These are phyloP conservation scores for Eumacrocentrus americanus DNA, from an alignment of 2,888 invertebrate species.

Conservation along the genomic window DNA sequence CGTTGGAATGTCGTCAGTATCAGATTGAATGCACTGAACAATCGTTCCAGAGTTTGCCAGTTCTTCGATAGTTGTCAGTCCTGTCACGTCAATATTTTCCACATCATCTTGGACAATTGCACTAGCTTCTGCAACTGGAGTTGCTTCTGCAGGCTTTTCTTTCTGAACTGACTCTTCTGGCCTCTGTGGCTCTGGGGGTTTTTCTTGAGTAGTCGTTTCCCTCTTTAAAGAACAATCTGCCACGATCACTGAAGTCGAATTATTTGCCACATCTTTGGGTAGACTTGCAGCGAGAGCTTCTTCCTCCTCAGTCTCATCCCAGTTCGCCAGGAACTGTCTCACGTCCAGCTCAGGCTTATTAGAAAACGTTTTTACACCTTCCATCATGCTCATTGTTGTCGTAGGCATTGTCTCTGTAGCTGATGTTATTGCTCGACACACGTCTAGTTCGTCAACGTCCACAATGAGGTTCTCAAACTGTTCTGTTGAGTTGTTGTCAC, in stretches of 20 bases:
- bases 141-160: neutral
- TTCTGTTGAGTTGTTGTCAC: conserved; percentile 21
- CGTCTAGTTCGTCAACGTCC: conserved; percentile 27
- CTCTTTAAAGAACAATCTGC: neutral
- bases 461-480: conserved; percentile 30
- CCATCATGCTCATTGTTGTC: conserved; percentile 17
- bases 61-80: conserved; percentile 23
- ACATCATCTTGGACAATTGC: conserved; percentile 9
- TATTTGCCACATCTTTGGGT: conserved; percentile 32
- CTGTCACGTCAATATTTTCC: conserved; percentile 13
- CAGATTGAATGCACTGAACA: conserved; percentile 48
- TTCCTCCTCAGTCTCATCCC: conserved; percentile 60
- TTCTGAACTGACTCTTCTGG: neutral
- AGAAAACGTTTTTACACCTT: conserved; percentile 44
- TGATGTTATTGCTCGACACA: conserved; percentile 31
- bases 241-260: conserved; percentile 10
- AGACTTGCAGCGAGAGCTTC: conserved; percentile 45
- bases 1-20: conserved; percentile 52
- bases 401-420: conserved; percentile 6
- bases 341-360: conserved; percentile 58
- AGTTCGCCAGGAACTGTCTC: conserved; percentile 58
- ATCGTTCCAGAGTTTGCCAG: conserved; percentile 26
- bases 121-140: conserved; percentile 12
- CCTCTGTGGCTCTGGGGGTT: neutral
- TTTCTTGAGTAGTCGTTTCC: conserved; percentile 6